Base-by-base conservation (phyloP, 2,113 vertebrate species). In the Nestor notabilis region DNA sequence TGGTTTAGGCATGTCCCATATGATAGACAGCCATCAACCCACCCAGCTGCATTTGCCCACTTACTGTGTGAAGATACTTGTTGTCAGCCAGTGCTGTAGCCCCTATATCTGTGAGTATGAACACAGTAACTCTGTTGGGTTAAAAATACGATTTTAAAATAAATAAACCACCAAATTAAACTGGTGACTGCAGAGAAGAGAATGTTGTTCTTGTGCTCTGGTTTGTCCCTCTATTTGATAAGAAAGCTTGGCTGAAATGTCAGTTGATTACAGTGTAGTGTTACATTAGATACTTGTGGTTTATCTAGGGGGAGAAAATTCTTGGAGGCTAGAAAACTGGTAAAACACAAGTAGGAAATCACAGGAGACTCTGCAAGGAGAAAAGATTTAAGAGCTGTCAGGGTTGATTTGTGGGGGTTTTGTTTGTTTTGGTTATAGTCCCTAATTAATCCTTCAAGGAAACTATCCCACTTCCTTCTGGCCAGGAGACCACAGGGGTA, bases 381-480 rank as follows among this genome's bases (percentile, higher is more conserved):
- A 72, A 87, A 91, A 43, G 1, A 72, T 92, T 72, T 77, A 71
- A 80, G 41, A 74, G 49, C 18, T 65, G 49, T 61, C 41, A 53
- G 60, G 27, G 49, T 44, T 92, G 56, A 53, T 52, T 65, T 92
- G 52, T 90, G 50, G 14, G 2, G 0, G 1, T 16, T 70, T 83
- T 75, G 27, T 65, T 93, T 88, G 29, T 77, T 94, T 96, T 90
- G 35, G 35, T 13, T 93, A 37, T 44, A 86, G 50, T 80, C 37
- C 49, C 23, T 86, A 88, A 80, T 88, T 86, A 94, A 81, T 79
- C 43, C 64, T 83, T 80, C 50, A 75, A 44, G 83, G 31, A 93
- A 90, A 81, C 60, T 37, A 10, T 71, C 44, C 43, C 35, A 29
- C 44, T 89, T 90, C 66, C 50, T 80, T 90, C 87, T 93, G 88